Evolutionary conservation across 1,140 invertebrate species (phyloP).

Genomic region (Achroia grisella): DNA sequence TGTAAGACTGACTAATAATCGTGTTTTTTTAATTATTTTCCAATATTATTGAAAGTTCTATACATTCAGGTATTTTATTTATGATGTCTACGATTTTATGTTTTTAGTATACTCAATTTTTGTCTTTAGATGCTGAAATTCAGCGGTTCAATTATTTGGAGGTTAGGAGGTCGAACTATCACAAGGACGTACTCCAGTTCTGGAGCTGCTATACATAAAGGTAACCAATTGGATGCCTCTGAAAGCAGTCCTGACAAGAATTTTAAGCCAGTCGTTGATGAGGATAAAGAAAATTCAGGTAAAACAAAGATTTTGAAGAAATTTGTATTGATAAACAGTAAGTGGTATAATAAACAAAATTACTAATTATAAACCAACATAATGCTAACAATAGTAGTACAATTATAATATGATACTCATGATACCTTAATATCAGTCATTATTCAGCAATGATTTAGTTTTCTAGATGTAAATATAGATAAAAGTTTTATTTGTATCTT

Average conservation of each 20-base stretch:
- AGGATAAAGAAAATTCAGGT: conserved; percentile 33
- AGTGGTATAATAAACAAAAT: too few relatives aligned
- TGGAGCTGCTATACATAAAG: conserved; percentile 45
- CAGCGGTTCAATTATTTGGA: conserved; percentile 59
- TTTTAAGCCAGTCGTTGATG: conserved; percentile 10
- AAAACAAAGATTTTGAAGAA: conserved; percentile 10
- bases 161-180: conserved; percentile 58
- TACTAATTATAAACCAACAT: too few relatives aligned
- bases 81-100: background rate
- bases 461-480: too few relatives aligned
- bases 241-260: conserved; percentile 37
- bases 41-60: background rate
- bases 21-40: conserved; percentile 14
- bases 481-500: too few relatives aligned
- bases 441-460: too few relatives aligned
- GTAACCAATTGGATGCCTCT: conserved; percentile 35
- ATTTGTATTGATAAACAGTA: too few relatives aligned
- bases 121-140: conserved; percentile 65
- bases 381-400: too few relatives aligned
- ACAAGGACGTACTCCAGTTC: conserved; percentile 49
- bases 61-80: background rate
- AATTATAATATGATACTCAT: too few relatives aligned
- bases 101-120: conserved; percentile 3
- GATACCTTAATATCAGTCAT: too few relatives aligned
- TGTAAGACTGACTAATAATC: conserved; percentile 48